Percentiles rank a stretch among this genome's conserved stretches.
Conservation (phyloP, 1,140 invertebrate genomes). For the Hyphantria cunea region DNA sequence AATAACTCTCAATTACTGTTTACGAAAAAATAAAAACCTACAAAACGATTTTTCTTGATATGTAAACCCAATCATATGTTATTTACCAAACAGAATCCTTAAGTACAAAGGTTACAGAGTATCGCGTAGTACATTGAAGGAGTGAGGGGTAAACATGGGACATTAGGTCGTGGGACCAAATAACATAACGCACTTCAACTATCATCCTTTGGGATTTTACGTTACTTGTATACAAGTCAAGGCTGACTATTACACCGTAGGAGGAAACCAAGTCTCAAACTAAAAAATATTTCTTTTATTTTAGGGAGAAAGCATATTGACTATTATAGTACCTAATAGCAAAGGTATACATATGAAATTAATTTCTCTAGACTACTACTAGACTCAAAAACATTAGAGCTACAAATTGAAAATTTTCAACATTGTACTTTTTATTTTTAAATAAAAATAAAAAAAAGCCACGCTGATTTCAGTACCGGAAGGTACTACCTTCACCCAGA, state of each 20-base stretch:
- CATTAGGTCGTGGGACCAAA: constrained; percentile 29
- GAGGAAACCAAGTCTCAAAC: background rate
- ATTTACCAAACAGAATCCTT: constrained; percentile 7
- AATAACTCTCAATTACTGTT: background rate
- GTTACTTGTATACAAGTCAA: constrained; percentile 2
- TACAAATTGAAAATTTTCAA: no score
- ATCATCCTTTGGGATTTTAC: constrained; percentile 33
- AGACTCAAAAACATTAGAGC: no score
- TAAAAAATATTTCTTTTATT: no score
- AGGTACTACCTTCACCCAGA: no score
- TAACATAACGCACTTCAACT: constrained; percentile 34
- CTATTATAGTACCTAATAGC: no score
- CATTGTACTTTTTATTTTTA: no score
- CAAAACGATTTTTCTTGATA: background rate
- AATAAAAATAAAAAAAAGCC: no score
- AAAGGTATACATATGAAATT: no score
- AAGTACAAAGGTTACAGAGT: constrained; percentile 23
- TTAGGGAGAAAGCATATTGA: no score
- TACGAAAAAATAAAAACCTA: background rate
- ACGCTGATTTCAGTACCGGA: no score
- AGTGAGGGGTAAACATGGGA: constrained; percentile 26
- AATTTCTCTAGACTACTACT: no score
- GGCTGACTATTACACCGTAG: constrained; percentile 9
- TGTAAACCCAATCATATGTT: constrained; percentile 12
- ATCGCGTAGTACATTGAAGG: constrained; percentile 7